These are phyloP conservation scores for Pituophis catenifer DNA, from an alignment of 2,113 vertebrate species.

Conservation along the genomic window DNA sequence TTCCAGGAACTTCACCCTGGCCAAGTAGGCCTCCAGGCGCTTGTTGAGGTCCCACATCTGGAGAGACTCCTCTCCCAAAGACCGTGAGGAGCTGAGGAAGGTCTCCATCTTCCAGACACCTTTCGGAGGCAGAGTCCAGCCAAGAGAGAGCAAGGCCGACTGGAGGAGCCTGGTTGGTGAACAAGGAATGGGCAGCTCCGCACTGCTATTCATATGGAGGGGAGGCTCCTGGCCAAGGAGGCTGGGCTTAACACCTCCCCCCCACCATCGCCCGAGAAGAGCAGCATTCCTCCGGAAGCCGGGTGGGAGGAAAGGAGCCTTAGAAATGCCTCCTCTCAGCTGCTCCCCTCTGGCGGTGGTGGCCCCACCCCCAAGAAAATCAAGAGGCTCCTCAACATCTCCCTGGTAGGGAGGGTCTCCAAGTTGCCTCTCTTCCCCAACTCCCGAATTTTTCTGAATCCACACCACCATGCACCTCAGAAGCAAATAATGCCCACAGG, in stretches of 20 bases:
- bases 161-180: background rate
- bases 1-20: conserved; percentile 85
- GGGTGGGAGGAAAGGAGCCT: background rate
- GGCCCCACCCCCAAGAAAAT: background rate
- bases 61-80: conserved; percentile 78
- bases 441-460: background rate
- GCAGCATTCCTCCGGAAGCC: background rate
- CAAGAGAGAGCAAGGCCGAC: too few relatives aligned
- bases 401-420: background rate
- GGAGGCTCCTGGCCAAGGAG: background rate
- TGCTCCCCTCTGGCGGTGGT: background rate
- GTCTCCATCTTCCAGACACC: conserved; percentile 54
- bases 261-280: background rate
- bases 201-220: conserved; percentile 3
- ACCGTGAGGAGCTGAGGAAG: conserved; percentile 23
- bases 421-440: background rate
- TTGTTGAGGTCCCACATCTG: conserved; percentile 93
- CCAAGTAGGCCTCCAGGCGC: conserved; percentile 86
- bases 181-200: background rate
- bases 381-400: background rate
- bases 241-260: background rate
- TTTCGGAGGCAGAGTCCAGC: background rate
- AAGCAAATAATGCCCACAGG: background rate
- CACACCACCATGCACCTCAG: background rate
- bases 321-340: background rate